Evolutionary conservation across 2,113 vertebrate species (phyloP), one percentile per base, ranked within the genome.

Genomic region (Gracilinanus agilis): DNA sequence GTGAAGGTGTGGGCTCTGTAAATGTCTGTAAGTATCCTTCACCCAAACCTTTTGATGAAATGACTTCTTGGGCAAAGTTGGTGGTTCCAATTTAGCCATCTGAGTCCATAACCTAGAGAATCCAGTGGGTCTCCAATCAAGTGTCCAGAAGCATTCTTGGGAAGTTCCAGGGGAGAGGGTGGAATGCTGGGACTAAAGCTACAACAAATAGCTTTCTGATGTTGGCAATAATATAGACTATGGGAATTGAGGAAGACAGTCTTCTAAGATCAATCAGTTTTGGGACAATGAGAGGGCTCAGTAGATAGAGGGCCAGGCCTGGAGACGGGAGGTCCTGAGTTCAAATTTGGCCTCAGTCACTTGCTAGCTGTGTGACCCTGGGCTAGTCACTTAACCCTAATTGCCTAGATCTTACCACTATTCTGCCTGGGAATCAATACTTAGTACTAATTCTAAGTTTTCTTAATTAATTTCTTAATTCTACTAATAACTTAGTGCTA

Each of bases 1-100:
- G 96, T 10, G 96, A 97, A 95, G 98, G 97, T 4, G 97, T 97
- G 55, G 95, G 93, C 44, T 93, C 98, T 0, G 98, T 98, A 92
- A 98, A 98, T 89, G 96, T 98, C 75, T 97, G 98, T 98, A 94
- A 98, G 98, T 98, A 97, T 53, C 55, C 12, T 91, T 21, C 61
- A 44, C 27, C 6, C 88, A 55, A n/a, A 9, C 21, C 0, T 24
- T 9, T 29, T 53, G 56, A 61, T 67, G 9, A 89, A 24, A 40
- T 34, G 55, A 25, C 29, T 93, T 7, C 8, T 11, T 88, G 55
- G 44, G 44, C 29, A 90, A 54, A 95, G 58, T 9, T 91, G 4
- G 61, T 8, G 27, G 16, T 53, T 61, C n/a, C 29, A 75, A 29
- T 8, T 8, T 1, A 0, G 21, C 25, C 89, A 34, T 67, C 8